Conservation (phyloP, 2,888 invertebrate species). For the Stegana nigrithorax region DNA sequence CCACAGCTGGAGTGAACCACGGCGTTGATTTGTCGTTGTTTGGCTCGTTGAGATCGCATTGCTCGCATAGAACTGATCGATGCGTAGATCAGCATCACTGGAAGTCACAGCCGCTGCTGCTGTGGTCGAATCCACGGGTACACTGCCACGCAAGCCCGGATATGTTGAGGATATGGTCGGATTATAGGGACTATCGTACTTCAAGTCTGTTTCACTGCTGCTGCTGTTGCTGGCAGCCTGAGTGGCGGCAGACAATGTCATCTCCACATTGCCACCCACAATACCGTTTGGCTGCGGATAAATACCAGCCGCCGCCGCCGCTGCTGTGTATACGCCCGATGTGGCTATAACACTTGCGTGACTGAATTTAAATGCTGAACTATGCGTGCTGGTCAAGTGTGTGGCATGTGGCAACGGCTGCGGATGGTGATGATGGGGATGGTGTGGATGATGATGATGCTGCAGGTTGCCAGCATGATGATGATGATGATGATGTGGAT, state of each 20-base stretch:
- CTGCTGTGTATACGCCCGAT: slow-evolving; percentile 40
- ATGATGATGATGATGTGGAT: slow-evolving; percentile 42
- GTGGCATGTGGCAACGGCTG: neutral
- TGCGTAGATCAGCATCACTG: slow-evolving; percentile 58
- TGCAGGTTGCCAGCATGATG: slow-evolving; percentile 36
- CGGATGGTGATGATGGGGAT: slow-evolving; percentile 17
- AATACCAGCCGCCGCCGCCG: slow-evolving; percentile 9
- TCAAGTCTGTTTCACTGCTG: slow-evolving; percentile 53
- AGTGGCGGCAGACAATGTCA: slow-evolving; percentile 48
- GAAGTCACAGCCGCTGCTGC: slow-evolving; percentile 50
- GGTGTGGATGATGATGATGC: slow-evolving; percentile 35
- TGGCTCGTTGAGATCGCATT: slow-evolving; percentile 61
- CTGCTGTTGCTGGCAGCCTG: too few species aligned
- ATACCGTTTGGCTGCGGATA: slow-evolving; percentile 38
- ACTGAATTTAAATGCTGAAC: slow-evolving; percentile 55
- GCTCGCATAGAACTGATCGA: slow-evolving; percentile 63
- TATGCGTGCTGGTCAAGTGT: slow-evolving; percentile 38
- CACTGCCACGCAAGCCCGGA: slow-evolving; percentile 54
- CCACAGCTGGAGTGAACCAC: slow-evolving; percentile 92
- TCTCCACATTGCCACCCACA: slow-evolving; percentile 44
- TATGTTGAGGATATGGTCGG: slow-evolving; percentile 65
- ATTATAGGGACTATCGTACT: slow-evolving; percentile 66
- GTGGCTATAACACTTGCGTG: slow-evolving; percentile 57
- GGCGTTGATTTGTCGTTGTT: slow-evolving; percentile 71
- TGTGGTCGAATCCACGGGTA: slow-evolving; percentile 62